Base-by-base conservation (phyloP, 2,113 vertebrate species). In the Plecturocebus donacophilus region DNA sequence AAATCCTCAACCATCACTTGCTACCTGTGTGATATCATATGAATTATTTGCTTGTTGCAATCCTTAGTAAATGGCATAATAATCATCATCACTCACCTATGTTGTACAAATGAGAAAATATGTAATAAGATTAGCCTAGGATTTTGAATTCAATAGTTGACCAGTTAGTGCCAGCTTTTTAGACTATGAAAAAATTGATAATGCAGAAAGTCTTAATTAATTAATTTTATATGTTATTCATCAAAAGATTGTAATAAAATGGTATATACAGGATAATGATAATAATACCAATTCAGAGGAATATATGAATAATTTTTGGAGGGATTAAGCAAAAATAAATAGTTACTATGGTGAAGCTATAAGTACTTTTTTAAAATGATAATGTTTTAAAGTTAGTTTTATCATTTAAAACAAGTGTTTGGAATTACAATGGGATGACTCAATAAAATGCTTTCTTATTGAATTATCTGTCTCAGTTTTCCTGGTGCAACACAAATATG, bases 171-270 rank as follows among this genome's bases (percentile, higher is more conserved):
- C 38, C 64, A 90, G 12, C 3, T 81, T 81, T 66, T 75, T 70
- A 32, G 66, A 47, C 61, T 73, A 9, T 30, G 23, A n/a, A 80
- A 61, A 64, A 64, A 83, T 38, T 14, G 9, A 76, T 79, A 27
- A 61, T 73, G 68, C 56, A 88, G 64, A 83, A 71, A 5, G 14
- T 70, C 47, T 68, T 87, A 79, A 83, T 77, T 87, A 79, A 83
- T 77, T 88, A 84, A 84, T 45, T 83, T 32, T 84, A 79, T 84
- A 73, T 92, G 13, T 92, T 93, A 90, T 54, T 91, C 82, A 76
- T 35, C 11, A 85, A 64, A 91, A 66, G 7, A 52, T 58, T 92
- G 19, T 56, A 61, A 87, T 10, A 80, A 49, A 61, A 58, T 71
- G 19, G 5, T 19, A 25, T 54, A 27, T 32, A 92, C 68, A 82